Conservation (phyloP, 2,113 vertebrate genomes). For the Tautogolabrus adspersus region DNA sequence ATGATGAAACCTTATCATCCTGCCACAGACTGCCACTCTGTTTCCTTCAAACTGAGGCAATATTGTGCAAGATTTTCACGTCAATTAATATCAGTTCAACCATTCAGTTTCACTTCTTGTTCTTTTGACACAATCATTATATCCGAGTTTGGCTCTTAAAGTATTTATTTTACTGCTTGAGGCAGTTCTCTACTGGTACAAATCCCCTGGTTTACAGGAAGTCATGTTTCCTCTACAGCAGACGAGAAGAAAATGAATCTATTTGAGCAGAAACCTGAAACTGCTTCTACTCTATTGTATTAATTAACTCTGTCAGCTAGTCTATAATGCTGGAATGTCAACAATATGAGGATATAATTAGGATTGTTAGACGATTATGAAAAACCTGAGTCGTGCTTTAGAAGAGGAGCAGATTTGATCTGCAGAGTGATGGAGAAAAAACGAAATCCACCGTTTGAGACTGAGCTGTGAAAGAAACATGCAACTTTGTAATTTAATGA, state of each 20-base stretch:
- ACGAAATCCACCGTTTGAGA: too few species aligned
- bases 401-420: too few species aligned
- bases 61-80: slow-evolving; percentile 16
- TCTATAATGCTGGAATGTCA: background rate
- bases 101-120: background rate
- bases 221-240: slow-evolving; percentile 1
- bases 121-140: slow-evolving; percentile 16
- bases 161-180: background rate
- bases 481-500: too few species aligned
- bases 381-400: too few species aligned
- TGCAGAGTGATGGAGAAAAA: too few species aligned
- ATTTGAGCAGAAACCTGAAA: background rate
- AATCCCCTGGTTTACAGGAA: slow-evolving; percentile 2
- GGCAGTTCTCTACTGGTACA: background rate
- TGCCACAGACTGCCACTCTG: background rate
- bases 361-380: too few species aligned
- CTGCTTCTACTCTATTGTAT: background rate
- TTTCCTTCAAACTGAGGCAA: slow-evolving; percentile 25
- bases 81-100: background rate
- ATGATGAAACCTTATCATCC: slow-evolving; percentile 20
- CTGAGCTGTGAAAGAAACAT: too few species aligned
- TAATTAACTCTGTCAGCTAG: background rate
- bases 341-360: too few species aligned
- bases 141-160: background rate
- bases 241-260: background rate